Evolutionary conservation across 2,113 vertebrate species (phyloP).

Genomic region (Tachysurus fulvidraco): DNA sequence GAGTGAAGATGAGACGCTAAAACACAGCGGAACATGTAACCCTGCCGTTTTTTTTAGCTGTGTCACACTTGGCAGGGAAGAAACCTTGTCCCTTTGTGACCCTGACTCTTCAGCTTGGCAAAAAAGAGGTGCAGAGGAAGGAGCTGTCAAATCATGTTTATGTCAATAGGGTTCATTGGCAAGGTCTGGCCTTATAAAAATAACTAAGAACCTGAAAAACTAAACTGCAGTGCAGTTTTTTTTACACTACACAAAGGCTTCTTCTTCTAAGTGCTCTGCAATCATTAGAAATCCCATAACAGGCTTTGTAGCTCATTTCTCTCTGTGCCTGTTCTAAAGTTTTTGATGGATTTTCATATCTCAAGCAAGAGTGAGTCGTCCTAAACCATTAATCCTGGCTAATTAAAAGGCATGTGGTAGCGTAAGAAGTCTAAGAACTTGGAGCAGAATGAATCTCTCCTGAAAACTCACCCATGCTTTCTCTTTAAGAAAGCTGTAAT

Average conservation of each 20-base stretch:
- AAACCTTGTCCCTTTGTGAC: slow-evolving; percentile 37
- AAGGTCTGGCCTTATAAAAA: slow-evolving; percentile 36
- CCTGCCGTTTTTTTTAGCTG: slow-evolving; percentile 25
- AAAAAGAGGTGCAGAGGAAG: slow-evolving; percentile 29
- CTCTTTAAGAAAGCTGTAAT: slow-evolving; percentile 69
- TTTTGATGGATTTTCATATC: slow-evolving; percentile 50
- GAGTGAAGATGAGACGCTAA: slow-evolving; percentile 53
- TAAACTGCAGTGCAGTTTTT: slow-evolving; percentile 35
- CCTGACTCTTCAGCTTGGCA: slow-evolving; percentile 38
- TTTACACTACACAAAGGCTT: slow-evolving; percentile 10
- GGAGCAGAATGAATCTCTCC: slow-evolving; percentile 52
- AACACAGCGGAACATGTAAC: slow-evolving; percentile 59
- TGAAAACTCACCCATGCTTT: slow-evolving; percentile 61
- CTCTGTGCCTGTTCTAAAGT: slow-evolving; percentile 25
- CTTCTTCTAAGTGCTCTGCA: not conserved
- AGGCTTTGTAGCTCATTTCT: slow-evolving; percentile 4
- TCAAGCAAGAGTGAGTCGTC: slow-evolving; percentile 36
- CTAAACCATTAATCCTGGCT: slow-evolving; percentile 43
- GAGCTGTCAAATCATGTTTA: slow-evolving; percentile 43
- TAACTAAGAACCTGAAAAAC: slow-evolving; percentile 38
- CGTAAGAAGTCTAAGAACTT: slow-evolving; percentile 34
- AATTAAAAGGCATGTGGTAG: slow-evolving; percentile 50
- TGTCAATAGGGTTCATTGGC: slow-evolving; percentile 28
- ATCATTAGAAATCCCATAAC: slow-evolving; percentile 8
- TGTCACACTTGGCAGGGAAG: slow-evolving; percentile 26